Base-by-base conservation (phyloP, 2,888 invertebrate species). In the Copidosoma aretas region DNA sequence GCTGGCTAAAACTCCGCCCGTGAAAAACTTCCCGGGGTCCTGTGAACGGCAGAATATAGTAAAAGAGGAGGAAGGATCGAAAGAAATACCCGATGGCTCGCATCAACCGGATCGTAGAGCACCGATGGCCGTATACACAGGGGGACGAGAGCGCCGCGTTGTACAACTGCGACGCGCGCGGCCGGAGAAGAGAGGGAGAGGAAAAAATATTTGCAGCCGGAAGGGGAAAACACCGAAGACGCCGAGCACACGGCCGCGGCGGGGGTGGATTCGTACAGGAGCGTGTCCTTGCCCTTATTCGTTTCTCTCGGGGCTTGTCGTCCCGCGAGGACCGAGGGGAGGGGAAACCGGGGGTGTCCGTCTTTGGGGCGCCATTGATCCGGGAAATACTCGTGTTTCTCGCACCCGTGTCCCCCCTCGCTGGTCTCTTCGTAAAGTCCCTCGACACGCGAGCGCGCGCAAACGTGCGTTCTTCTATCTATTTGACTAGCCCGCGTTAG, bases 51-150 rank as follows among this genome's bases (percentile, higher is more conserved):
- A 25, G 51, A 54, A 54, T 19, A n/a, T 19, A 8, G 8, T 32
- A 43, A 59, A 19, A 2, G 32, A 32, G 39, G 12, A 1, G 21
- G 41, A 52, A 21, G 32, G 46, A 32, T 19, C 17, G 32, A 32
- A 43, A 64, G 25, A 39, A 22, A 15, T 19, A 58, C 24, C 24
- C 41, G 52, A 52, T n/a, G 25, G 41, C 14, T 39, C 43, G 52
- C 60, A 60, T 68, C 64, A 68, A 64, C 60, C 52, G 57, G 60
- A 68, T 64, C 64, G 64, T 22, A 64, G 64, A 68, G 52, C 32
- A 22, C n/a, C 58, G 43, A 59, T 62, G 52, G 46, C 57, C 25
- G 43, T 61, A 41, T 51, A 22, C n/a, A 52, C 15, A 51, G 43
- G 8, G 32, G 19, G 39, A 63, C 43, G 58, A 60, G 43, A 25